phyloP scores from a whole-genome alignment of 2,888 invertebrate species.

The Rhyacophila evoluta region DNA sequence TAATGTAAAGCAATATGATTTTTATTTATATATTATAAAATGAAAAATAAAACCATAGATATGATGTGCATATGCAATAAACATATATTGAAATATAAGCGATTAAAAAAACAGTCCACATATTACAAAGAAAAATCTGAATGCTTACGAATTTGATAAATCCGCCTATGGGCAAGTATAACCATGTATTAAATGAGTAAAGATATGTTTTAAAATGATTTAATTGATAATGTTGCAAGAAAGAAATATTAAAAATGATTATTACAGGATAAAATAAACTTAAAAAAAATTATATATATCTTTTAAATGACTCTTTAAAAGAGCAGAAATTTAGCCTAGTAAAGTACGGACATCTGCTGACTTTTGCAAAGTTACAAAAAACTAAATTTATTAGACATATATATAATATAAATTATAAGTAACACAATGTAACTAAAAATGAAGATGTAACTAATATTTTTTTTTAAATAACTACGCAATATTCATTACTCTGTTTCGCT shows the following conservation, averaged over 20 bases:
- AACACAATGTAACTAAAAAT: neutral
- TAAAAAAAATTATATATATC: neutral
- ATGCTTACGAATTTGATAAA: no score
- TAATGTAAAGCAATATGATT: neutral
- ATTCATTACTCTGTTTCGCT: neutral
- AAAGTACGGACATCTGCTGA: constrained; percentile 42
- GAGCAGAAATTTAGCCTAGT: constrained; percentile 37
- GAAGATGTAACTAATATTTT: neutral
- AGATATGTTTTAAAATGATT: no score
- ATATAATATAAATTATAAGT: neutral
- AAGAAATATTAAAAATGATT: neutral
- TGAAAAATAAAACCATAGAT: no score
- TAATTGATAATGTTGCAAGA: no score
- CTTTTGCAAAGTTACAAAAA: constrained; percentile 34
- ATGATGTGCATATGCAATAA: neutral
- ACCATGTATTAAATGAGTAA: no score
- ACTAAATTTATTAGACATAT: neutral
- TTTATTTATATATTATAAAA: no score
- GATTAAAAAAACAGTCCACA: constrained; percentile 2
- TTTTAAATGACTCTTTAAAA: constrained; percentile 23
- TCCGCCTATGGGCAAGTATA: no score
- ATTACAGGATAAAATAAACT: neutral
- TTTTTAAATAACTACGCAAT: neutral
- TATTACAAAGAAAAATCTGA: neutral
- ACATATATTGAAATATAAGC: neutral